Evolutionary conservation across 2,797 vertebrate species (phyloP).

Genomic region (Phataginus tetradactyla): DNA sequence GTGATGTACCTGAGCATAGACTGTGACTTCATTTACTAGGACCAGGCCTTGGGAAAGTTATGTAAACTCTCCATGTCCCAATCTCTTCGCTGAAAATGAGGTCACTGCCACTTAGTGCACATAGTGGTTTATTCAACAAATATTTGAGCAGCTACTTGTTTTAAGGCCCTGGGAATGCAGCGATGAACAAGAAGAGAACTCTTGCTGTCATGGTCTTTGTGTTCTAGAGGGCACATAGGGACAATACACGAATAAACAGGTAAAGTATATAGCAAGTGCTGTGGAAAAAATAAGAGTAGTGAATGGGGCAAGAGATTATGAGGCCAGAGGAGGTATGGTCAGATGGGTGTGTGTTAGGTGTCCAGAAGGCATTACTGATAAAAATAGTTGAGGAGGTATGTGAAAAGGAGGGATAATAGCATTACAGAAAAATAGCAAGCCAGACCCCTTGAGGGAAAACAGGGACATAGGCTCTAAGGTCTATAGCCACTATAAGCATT

Average conservation of each 20-base stretch:
- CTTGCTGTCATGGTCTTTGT: background rate
- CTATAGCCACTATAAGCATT: background rate
- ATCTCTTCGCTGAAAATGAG: background rate
- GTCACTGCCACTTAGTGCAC: background rate
- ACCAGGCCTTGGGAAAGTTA: background rate
- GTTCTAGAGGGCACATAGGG: background rate
- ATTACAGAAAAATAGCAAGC: background rate
- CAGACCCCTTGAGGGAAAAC: background rate
- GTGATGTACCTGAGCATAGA: background rate
- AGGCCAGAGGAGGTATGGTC: background rate
- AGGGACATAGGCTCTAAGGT: background rate
- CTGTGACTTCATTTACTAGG: background rate
- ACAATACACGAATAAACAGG: background rate
- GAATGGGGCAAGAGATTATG: background rate
- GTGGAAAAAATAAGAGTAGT: background rate
- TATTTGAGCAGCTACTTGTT: background rate
- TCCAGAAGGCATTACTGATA: background rate
- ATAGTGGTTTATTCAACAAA: background rate
- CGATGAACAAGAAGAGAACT: background rate
- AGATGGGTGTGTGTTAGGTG: background rate
- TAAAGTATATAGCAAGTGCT: background rate
- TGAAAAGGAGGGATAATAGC: background rate
- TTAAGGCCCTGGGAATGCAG: background rate
- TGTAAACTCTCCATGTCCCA: background rate
- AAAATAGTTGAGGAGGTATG: background rate